These are phyloP conservation scores for Chaetodon auriga DNA, from an alignment of 2,113 vertebrate genomes.

Conservation along the genomic window DNA sequence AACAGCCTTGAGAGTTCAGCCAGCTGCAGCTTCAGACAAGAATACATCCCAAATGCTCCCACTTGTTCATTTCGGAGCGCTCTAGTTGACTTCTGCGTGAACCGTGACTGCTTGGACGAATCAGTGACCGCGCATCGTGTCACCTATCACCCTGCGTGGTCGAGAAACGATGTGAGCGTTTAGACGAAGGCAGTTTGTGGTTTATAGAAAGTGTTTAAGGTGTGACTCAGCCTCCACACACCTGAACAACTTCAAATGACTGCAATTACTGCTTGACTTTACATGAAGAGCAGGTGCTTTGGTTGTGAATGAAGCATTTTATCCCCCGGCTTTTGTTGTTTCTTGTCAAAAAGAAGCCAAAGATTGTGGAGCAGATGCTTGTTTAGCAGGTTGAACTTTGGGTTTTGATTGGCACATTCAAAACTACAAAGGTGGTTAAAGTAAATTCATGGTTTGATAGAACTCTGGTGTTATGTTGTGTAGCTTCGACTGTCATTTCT, in stretches of 20 bases:
- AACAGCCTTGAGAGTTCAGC: slow-evolving; percentile 12
- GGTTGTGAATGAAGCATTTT: neutral
- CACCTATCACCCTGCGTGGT: slow-evolving; percentile 7
- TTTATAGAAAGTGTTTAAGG: slow-evolving; percentile 25
- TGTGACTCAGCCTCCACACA: slow-evolving; percentile 51
- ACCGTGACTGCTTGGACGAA: neutral
- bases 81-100: slow-evolving; percentile 1
- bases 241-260: slow-evolving; percentile 42
- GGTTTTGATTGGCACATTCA: neutral
- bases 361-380: neutral
- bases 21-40: slow-evolving; percentile 14
- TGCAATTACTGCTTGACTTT: slow-evolving; percentile 27
- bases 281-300: neutral
- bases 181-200: slow-evolving; percentile 49
- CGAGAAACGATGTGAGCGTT: slow-evolving; percentile 13
- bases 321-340: neutral
- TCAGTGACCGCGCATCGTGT: neutral
- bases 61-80: neutral
- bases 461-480: neutral
- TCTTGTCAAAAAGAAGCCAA: neutral
- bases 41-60: neutral
- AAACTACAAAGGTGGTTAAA: neutral
- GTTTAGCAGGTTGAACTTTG: neutral
- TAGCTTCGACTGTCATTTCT: too few relatives aligned
- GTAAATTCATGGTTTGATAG: neutral